Conservation (phyloP, 2,113 vertebrate genomes). For the Dromaius novaehollandiae region DNA sequence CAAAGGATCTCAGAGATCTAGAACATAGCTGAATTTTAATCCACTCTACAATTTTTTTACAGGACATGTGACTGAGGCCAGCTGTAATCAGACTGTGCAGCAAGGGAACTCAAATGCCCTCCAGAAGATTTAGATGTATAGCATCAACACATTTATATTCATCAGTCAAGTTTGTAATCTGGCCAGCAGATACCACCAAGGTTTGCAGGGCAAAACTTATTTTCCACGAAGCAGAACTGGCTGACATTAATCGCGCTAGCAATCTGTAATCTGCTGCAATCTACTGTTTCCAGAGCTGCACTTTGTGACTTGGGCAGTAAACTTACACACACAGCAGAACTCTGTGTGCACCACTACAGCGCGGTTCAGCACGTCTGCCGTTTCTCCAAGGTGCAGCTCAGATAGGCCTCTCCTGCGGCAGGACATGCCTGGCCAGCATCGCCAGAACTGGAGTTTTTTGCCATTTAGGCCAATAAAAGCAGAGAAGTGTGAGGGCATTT, state of each 20-base stretch:
- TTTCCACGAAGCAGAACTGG: background rate
- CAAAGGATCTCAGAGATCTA: background rate
- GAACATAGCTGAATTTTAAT: background rate
- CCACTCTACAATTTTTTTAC: background rate
- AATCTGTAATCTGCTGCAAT: background rate
- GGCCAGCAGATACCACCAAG: background rate
- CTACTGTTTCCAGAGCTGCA: background rate
- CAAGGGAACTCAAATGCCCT: background rate
- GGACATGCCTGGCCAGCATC: background rate
- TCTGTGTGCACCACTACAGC: background rate
- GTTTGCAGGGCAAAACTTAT: background rate
- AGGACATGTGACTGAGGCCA: background rate
- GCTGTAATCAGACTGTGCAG: background rate
- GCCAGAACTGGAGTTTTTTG: background rate
- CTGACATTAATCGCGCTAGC: background rate
- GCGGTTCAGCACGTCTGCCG: fast-evolving
- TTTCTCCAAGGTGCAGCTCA: background rate
- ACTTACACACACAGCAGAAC: background rate
- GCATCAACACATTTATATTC: background rate
- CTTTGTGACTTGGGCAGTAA: background rate
- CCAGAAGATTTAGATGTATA: background rate
- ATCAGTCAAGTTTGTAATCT: background rate
- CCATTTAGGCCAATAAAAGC: background rate
- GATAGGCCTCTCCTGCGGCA: background rate
- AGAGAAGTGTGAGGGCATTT: background rate